Evolutionary conservation across 2,888 invertebrate genomes (phyloP), one percentile per base, ranked within the genome.

Genomic region (Cloeon dipterum): DNA sequence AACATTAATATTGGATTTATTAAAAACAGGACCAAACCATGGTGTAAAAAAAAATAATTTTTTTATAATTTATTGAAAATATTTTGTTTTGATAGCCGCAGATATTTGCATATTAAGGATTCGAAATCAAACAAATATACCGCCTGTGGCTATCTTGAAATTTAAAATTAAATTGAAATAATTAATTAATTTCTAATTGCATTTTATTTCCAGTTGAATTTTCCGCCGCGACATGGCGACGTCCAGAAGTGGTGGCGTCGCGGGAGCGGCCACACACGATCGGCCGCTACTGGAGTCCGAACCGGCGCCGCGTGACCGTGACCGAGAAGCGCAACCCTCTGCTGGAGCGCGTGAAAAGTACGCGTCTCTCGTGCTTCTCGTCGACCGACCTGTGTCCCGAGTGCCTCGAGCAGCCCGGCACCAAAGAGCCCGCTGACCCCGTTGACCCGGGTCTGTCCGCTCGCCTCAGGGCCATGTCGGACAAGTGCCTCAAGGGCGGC

Each of bases 381-480:
- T 57, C 56, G n/a, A 46, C 47, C 5, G 37, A 37, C 20, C 33
- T 34, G 14, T 25, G 33, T 11, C 26, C 34, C 17, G 21, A 25
- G n/a, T 18, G 38, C 25, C 32, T 25, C 2, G 38, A 34, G 5
- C 38, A 38, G 10, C 13, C 23, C 11, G 19, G 34, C 23, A 19
- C 38, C 16, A 4, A 26, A 13, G 4, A 26, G 10, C 16, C 23
- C 11, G 26, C 34, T 20, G 32, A 34, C 14, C 18, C 25, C 25
- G 38, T 38, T 20, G 4, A 26, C 11, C 68, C 67, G 19, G 74
- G 74, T 53, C 56, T 75, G 38, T 68, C 74, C 1, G 70, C 72
- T 3, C 74, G 74, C 56, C 56, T 76, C 42, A 64, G 68, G 43
- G 72, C 74, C 23, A 75, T 75, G 68, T 74, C 75, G 18, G 74